Evolutionary conservation across 2,888 invertebrate species (phyloP).

Genomic region (Amphiduros pacificus): DNA sequence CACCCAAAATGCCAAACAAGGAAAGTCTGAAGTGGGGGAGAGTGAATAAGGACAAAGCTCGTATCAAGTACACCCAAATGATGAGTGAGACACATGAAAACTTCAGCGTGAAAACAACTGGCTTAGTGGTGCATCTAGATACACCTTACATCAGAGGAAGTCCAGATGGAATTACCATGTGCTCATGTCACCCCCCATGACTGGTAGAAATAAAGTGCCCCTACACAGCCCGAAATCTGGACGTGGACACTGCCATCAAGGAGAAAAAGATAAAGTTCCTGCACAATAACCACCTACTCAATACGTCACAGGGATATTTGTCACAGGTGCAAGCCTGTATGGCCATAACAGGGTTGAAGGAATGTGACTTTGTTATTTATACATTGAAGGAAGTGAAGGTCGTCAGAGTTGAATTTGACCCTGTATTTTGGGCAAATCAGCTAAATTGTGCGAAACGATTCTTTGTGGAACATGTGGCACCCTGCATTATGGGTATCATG

Average conservation of each 20-base stretch:
- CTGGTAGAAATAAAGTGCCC: conserved; percentile 21
- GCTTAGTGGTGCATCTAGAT: neutral
- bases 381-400: neutral
- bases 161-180: conserved; percentile 19
- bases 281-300: too few species aligned
- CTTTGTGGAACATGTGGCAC: neutral
- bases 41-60: neutral
- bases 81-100: neutral
- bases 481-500: neutral
- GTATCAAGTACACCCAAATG: neutral
- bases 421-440: neutral
- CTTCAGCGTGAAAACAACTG: neutral
- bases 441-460: neutral
- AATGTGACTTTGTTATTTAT: conserved; percentile 14
- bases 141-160: conserved; percentile 12
- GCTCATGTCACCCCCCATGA: conserved; percentile 15
- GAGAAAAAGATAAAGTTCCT: neutral
- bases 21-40: neutral
- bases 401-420: neutral
- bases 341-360: conserved; percentile 4
- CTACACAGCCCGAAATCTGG: neutral
- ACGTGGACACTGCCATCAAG: neutral
- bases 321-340: conserved; percentile 9
- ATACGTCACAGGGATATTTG: too few species aligned
- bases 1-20: neutral